phyloP scores from a whole-genome alignment of 64 coral and sea anemone species.

The Anthopleura sola region DNA sequence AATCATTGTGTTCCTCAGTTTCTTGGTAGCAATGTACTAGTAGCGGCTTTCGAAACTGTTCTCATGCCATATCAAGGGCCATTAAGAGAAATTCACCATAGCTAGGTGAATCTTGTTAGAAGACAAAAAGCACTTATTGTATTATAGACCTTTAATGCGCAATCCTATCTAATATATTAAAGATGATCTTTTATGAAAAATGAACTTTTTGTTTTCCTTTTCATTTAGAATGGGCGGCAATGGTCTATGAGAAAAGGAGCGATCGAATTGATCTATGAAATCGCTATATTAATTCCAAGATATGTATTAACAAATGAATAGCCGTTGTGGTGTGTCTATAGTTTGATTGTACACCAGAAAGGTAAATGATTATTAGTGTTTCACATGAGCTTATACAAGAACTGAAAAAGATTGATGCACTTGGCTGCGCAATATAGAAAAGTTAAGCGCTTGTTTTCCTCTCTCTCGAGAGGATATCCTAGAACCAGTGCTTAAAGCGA shows the following conservation, averaged over 20 bases:
- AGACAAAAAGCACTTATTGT: not conserved
- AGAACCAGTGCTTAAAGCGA: conserved; percentile 14
- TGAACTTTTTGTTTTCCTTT: not conserved
- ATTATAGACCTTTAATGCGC: not conserved
- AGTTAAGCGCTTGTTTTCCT: conserved; percentile 25
- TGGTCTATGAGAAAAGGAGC: not conserved
- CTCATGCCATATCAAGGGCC: not conserved
- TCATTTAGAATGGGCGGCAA: not conserved
- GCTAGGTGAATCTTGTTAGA: not conserved
- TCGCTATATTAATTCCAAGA: not conserved
- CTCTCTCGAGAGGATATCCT: not conserved
- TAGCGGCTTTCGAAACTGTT: not conserved
- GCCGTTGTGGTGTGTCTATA: not conserved
- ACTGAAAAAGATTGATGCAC: not conserved
- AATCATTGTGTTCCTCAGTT: not conserved
- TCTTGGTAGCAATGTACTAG: not conserved
- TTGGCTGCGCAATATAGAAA: conserved; percentile 9
- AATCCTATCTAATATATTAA: not conserved
- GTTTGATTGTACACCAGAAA: conserved; percentile 1
- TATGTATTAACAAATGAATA: conserved; percentile 7
- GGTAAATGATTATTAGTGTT: not conserved
- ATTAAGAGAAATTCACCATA: not conserved
- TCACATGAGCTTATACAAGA: not conserved
- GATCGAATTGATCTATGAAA: conserved; percentile 7
- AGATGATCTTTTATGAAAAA: not conserved